Conservation (phyloP, 1,140 invertebrate genomes). For the Drosophila orena region DNA sequence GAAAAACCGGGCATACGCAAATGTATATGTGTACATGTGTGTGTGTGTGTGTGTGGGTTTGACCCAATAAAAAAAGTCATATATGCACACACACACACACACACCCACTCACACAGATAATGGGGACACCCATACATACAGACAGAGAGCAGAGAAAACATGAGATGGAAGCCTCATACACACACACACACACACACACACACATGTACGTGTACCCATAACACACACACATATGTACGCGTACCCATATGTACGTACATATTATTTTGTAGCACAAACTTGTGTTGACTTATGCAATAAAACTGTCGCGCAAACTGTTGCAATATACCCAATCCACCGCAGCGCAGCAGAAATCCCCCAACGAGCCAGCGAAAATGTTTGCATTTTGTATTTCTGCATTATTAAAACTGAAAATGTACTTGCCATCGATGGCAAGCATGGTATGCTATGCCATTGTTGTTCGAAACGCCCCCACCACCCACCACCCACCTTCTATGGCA, state of each 20-base stretch:
- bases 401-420: conserved; percentile 81
- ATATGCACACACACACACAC: conserved; percentile 13
- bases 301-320: conserved; percentile 79
- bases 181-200: not conserved
- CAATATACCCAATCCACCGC: conserved; percentile 57
- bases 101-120: conserved; percentile 16
- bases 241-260: conserved; percentile 26
- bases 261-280: conserved; percentile 75
- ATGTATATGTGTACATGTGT: conserved; percentile 17
- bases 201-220: conserved; percentile 4
- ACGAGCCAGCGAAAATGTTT: conserved; percentile 74
- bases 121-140: conserved; percentile 17
- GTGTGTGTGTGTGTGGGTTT: conserved; percentile 52
- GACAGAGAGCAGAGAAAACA: not conserved
- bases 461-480: conserved; percentile 2
- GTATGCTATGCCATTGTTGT: conserved; percentile 33
- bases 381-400: conserved; percentile 82
- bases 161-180: conserved; percentile 5
- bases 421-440: conserved; percentile 26
- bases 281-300: conserved; percentile 83
- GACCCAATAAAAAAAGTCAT: conserved; percentile 77
- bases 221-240: too few species aligned
- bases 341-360: conserved; percentile 36
- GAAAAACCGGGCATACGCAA: conserved; percentile 19
- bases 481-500: not conserved